These are phyloP conservation scores for Disparrhopalites patrizii DNA, from an alignment of 2,888 invertebrate species.

Conservation along the genomic window DNA sequence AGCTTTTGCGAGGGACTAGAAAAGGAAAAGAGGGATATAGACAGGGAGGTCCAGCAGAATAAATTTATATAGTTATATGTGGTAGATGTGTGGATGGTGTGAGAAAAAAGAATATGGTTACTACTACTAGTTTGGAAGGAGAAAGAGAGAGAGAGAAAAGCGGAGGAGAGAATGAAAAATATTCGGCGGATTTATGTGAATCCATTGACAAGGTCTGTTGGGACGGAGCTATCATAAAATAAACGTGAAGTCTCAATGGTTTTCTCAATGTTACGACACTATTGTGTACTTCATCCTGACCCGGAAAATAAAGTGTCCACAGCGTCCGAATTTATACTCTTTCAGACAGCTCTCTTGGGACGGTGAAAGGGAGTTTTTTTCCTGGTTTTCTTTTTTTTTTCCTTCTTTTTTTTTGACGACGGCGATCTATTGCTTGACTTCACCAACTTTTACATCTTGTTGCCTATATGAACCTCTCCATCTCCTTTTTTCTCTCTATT, in stretches of 20 bases:
- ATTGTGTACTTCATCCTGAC: constrained; percentile 19
- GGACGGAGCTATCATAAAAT: constrained; percentile 29
- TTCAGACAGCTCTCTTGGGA: constrained; percentile 27
- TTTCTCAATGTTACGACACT: constrained; percentile 22
- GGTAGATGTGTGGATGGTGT: neutral
- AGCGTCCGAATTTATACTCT: constrained; percentile 27
- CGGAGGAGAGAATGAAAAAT: constrained; percentile 26
- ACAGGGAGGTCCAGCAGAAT: neutral
- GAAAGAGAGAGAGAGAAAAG: neutral
- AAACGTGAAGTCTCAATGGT: constrained; percentile 32
- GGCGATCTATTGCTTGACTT: constrained; percentile 25
- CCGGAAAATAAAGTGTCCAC: constrained; percentile 32
- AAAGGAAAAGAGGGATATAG: neutral
- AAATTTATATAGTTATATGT: neutral
- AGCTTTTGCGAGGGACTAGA: neutral
- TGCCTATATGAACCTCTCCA: neutral
- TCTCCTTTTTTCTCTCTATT: too few relatives aligned
- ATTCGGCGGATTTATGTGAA: constrained; percentile 28
- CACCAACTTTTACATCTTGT: constrained; percentile 13
- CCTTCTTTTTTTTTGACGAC: constrained; percentile 17
- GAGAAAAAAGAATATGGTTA: constrained; percentile 5
- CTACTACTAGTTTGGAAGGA: too few relatives aligned
- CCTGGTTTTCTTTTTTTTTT: neutral
- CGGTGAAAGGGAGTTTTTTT: neutral
- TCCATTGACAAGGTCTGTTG: constrained; percentile 29